phyloP scores from a whole-genome alignment of 2,888 invertebrate species.

The Drosophila nigricruria region DNA sequence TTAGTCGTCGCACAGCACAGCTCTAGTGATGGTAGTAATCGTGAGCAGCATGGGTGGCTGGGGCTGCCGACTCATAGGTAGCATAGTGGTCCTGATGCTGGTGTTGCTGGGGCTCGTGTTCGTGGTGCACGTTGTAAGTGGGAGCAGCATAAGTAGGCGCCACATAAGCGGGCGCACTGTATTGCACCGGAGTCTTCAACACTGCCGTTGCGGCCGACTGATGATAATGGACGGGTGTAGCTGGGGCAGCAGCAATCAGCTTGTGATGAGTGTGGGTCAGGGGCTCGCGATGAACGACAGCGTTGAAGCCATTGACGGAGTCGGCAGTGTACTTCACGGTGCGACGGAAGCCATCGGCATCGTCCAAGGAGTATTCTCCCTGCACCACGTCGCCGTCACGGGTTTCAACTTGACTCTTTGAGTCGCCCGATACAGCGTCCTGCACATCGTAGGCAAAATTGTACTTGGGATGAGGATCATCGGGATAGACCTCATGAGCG shows the following conservation, averaged over 20 bases:
- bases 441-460: slow-evolving; percentile 84
- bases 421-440: slow-evolving; percentile 84
- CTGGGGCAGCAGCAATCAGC: slow-evolving; percentile 53
- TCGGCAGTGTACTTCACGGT: slow-evolving; percentile 85
- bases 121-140: slow-evolving; percentile 45
- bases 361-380: slow-evolving; percentile 84
- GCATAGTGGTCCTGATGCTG: slow-evolving; percentile 68
- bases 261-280: slow-evolving; percentile 70
- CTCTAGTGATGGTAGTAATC: slow-evolving; percentile 76
- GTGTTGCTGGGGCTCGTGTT: slow-evolving; percentile 58
- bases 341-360: slow-evolving; percentile 84
- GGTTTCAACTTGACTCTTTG: slow-evolving; percentile 84
- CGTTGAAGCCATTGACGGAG: slow-evolving; percentile 84
- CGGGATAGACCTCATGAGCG: slow-evolving; percentile 74
- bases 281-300: slow-evolving; percentile 83
- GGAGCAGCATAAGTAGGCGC: slow-evolving; percentile 56
- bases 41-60: slow-evolving; percentile 67
- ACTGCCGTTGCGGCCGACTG: slow-evolving; percentile 59
- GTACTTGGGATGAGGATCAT: slow-evolving; percentile 82
- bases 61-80: slow-evolving; percentile 64
- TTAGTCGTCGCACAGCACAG: slow-evolving; percentile 25
- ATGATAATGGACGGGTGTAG: slow-evolving; percentile 72
- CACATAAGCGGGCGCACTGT: slow-evolving; percentile 59
- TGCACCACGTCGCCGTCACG: slow-evolving; percentile 85
- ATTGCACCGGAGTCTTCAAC: slow-evolving; percentile 59